Percentiles rank a stretch among this genome's conserved stretches.
Evolutionary conservation across 2,797 vertebrate genomes (phyloP).

Genomic region (Tokudaia tokunoshimensis): DNA sequence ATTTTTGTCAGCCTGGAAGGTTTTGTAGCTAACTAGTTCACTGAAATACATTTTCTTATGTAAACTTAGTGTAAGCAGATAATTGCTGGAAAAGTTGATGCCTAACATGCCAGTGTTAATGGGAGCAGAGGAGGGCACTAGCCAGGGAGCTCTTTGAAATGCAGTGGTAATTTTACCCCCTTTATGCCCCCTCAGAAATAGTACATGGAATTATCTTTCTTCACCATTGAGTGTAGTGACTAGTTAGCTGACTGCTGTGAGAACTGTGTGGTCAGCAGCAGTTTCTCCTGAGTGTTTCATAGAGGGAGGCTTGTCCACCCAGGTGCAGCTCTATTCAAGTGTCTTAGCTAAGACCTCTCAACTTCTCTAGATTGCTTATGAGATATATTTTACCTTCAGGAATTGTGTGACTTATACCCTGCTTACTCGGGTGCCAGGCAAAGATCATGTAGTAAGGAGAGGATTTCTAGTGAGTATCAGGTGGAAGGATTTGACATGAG

Average conservation of each 20-base stretch:
- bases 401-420: neutral
- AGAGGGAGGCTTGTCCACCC: neutral
- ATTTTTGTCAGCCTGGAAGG: conserved; percentile 46
- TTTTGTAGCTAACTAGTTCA: conserved; percentile 18
- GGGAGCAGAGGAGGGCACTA: neutral
- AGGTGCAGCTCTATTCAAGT: neutral
- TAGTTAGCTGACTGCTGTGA: neutral
- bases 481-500: neutral
- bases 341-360: neutral
- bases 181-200: neutral
- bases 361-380: neutral
- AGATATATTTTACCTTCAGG: neutral
- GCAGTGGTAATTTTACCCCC: neutral
- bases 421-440: neutral
- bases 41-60: conserved; percentile 23
- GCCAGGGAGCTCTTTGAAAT: neutral
- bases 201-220: neutral
- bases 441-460: neutral
- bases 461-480: neutral
- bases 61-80: conserved; percentile 32
- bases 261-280: neutral
- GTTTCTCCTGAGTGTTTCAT: neutral
- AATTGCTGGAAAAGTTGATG: conserved; percentile 46
- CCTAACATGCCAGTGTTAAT: neutral
- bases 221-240: neutral